Percentiles rank a stretch among this genome's conserved stretches.
Evolutionary conservation across 2,797 vertebrate genomes (phyloP).

Genomic region (Poecilia velifera): DNA sequence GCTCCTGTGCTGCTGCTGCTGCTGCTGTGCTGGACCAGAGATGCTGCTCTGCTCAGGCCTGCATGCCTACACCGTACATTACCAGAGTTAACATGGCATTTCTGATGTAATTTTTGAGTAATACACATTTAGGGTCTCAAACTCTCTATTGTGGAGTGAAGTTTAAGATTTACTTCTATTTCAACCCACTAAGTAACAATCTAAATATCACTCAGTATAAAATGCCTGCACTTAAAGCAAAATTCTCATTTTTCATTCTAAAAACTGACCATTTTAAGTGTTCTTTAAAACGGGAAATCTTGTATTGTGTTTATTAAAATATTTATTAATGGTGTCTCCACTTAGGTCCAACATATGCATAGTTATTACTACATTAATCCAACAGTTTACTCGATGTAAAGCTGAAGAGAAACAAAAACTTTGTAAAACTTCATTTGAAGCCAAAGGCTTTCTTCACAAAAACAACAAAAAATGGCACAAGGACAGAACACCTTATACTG

Average conservation of each 20-base stretch:
- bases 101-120: not conserved
- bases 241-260: not conserved
- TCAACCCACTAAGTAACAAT: not conserved
- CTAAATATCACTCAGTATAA: not conserved
- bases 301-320: too few species aligned
- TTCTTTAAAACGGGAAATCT: not conserved
- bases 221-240: not conserved
- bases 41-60: slow-evolving; percentile 13
- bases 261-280: not conserved
- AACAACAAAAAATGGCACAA: not conserved
- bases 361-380: not conserved
- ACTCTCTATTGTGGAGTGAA: not conserved
- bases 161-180: not conserved
- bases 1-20: slow-evolving; percentile 30
- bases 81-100: not conserved
- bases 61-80: not conserved
- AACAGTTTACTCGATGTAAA: not conserved
- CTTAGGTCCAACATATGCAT: too few species aligned
- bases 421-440: not conserved
- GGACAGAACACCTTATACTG: not conserved
- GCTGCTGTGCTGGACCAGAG: slow-evolving; percentile 39
- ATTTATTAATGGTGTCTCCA: too few species aligned
- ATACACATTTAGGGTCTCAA: not conserved
- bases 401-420: not conserved
- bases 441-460: not conserved